A percentile compares a stretch with the other conserved stretches of the same genome.
phyloP scores from a whole-genome alignment of 2,797 vertebrate species.

The Sebastes elongatus region DNA sequence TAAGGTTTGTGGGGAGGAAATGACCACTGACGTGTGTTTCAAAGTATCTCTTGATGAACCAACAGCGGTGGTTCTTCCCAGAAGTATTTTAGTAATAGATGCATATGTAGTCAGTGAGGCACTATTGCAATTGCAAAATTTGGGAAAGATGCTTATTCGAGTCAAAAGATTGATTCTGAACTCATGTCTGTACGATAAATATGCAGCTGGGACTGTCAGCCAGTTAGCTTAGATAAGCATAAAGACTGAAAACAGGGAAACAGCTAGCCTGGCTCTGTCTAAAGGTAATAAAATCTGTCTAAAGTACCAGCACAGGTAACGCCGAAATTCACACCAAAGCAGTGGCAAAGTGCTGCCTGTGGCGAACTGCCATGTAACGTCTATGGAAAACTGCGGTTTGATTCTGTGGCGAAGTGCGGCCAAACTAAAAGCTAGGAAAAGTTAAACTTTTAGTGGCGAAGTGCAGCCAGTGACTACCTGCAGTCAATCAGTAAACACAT shows the following conservation, averaged over 20 bases:
- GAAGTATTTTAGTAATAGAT: background rate
- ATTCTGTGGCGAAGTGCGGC: too few relatives aligned
- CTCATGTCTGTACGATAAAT: background rate
- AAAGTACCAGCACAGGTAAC: too few relatives aligned
- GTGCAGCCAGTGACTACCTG: too few relatives aligned
- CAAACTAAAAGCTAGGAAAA: too few relatives aligned
- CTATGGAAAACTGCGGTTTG: too few relatives aligned
- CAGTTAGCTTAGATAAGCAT: background rate
- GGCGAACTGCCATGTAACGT: too few relatives aligned
- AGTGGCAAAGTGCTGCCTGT: too few relatives aligned
- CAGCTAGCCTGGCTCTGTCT: background rate
- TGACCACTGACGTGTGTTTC: background rate
- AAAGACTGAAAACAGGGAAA: background rate
- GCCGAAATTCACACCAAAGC: too few relatives aligned
- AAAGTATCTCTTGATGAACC: background rate
- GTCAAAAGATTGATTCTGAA: background rate
- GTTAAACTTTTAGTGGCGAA: accelerated
- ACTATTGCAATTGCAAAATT: background rate
- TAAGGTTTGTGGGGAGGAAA: conserved; percentile 28
- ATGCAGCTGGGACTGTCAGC: too few relatives aligned
- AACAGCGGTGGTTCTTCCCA: background rate
- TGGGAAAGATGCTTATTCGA: background rate
- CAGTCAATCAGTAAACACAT: too few relatives aligned
- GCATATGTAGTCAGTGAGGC: background rate
- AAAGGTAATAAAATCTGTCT: too few relatives aligned